phyloP scores from a whole-genome alignment of 2,797 vertebrate species.

The Alca torda region DNA sequence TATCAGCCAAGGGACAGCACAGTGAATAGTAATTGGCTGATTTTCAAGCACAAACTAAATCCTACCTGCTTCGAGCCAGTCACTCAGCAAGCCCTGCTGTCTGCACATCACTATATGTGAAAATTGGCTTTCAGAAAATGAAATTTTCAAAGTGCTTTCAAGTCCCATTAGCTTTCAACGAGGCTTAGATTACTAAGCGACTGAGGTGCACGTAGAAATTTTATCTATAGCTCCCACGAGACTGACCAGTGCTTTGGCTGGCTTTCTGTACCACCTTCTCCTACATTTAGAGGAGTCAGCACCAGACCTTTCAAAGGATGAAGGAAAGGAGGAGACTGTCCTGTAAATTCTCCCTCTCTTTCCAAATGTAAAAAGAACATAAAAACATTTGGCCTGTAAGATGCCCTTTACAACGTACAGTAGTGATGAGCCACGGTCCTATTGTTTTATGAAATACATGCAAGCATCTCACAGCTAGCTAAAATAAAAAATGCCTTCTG shows the following conservation, averaged over 20 bases:
- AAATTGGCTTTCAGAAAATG: conserved; percentile 37
- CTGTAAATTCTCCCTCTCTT: background rate
- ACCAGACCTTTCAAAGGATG: background rate
- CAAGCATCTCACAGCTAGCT: background rate
- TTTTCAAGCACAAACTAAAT: conserved; percentile 53
- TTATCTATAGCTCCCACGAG: background rate
- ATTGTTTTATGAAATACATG: background rate
- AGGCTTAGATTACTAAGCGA: conserved; percentile 32
- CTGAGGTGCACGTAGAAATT: background rate
- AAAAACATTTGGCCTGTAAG: background rate
- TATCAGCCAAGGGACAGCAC: conserved; percentile 27
- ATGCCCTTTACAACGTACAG: background rate
- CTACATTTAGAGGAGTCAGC: background rate
- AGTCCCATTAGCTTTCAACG: conserved; percentile 43
- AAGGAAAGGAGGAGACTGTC: background rate
- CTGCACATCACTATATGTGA: background rate
- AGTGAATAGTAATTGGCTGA: conserved; percentile 47
- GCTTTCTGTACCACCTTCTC: background rate
- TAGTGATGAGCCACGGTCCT: background rate
- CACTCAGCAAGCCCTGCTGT: conserved; percentile 8
- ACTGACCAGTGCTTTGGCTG: background rate
- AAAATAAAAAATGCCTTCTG: background rate
- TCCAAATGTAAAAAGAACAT: background rate
- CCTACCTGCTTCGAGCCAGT: conserved; percentile 5
- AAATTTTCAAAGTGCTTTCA: conserved; percentile 51